Evolutionary conservation across 2,888 invertebrate species (phyloP).

Genomic region (Amblyteles armatorius): DNA sequence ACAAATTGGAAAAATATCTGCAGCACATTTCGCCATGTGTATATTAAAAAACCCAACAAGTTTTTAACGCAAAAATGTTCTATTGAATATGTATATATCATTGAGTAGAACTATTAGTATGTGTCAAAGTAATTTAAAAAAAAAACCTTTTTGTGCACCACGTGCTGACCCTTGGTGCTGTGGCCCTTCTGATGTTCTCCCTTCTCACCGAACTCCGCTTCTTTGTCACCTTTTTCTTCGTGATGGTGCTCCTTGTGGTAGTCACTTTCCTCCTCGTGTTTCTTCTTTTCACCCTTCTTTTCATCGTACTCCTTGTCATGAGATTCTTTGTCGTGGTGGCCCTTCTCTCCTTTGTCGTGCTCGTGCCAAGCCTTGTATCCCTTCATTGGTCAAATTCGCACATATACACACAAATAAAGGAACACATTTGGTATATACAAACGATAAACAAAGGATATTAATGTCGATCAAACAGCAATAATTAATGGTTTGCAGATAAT

Average conservation of each 20-base stretch:
- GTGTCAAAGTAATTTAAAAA: background rate
- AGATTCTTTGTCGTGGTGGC: conserved; percentile 90
- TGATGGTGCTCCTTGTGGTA: conserved; percentile 89
- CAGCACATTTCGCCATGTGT: background rate
- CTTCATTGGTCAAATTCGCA: conserved; percentile 58
- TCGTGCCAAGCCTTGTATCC: conserved; percentile 79
- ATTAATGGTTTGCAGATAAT: background rate
- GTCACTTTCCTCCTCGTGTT: conserved; percentile 88
- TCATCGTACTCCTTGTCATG: conserved; percentile 89
- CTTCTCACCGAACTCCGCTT: conserved; percentile 82
- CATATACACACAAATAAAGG: background rate
- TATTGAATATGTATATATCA: background rate
- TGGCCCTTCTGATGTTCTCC: conserved; percentile 84
- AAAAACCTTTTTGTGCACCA: conserved; percentile 84
- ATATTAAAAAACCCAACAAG: background rate
- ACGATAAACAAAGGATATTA: background rate
- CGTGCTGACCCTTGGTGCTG: conserved; percentile 85
- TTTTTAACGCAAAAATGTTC: background rate
- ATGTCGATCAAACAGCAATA: background rate
- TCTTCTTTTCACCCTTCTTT: conserved; percentile 88
- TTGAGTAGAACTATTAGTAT: conserved; percentile 12
- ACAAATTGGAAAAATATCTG: background rate
- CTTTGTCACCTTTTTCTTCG: conserved; percentile 87
- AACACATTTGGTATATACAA: background rate
- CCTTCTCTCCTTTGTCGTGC: conserved; percentile 84